A percentile compares a stretch with the other conserved stretches of the same genome.
Evolutionary conservation across 2,888 invertebrate genomes (phyloP).

Genomic region (Lypha dubia): DNA sequence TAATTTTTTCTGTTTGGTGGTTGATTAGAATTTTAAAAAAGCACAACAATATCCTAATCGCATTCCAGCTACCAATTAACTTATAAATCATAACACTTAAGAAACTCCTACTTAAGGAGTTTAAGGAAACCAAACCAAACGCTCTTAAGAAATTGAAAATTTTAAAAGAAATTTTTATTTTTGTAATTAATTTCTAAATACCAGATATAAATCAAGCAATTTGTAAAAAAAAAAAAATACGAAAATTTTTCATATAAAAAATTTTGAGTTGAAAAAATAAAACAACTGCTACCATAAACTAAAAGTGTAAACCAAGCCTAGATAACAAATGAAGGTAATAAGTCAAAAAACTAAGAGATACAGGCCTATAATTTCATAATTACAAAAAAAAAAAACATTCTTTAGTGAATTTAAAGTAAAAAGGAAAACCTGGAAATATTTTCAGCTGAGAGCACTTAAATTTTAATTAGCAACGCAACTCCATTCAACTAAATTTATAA

Average conservation of each 20-base stretch:
- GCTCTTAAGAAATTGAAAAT: background rate
- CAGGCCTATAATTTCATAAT: constrained; percentile 81
- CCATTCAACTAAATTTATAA: background rate
- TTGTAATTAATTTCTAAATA: constrained; percentile 7
- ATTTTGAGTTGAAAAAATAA: background rate
- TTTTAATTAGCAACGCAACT: background rate
- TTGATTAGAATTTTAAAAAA: background rate
- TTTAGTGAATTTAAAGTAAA: constrained; percentile 50
- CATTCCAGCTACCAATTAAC: constrained; percentile 37
- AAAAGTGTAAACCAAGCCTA: constrained; percentile 59
- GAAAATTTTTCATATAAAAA: no score
- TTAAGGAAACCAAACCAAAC: background rate
- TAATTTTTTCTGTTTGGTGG: background rate
- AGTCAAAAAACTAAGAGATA: constrained; percentile 80
- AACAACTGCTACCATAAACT: constrained; percentile 63
- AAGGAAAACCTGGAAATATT: constrained; percentile 32
- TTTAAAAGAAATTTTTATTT: constrained; percentile 8
- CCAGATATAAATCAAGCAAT: constrained; percentile 9
- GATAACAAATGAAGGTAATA: constrained; percentile 79
- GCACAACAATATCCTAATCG: background rate
- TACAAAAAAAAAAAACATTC: constrained; percentile 72
- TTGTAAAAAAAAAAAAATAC: background rate
- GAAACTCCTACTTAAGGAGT: constrained; percentile 52
- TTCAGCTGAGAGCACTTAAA: constrained; percentile 45
- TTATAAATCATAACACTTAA: constrained; percentile 59